Evolutionary conservation across 1,140 invertebrate species (phyloP), one percentile per base, ranked within the genome.

Genomic region (Papilio aristodemus): DNA sequence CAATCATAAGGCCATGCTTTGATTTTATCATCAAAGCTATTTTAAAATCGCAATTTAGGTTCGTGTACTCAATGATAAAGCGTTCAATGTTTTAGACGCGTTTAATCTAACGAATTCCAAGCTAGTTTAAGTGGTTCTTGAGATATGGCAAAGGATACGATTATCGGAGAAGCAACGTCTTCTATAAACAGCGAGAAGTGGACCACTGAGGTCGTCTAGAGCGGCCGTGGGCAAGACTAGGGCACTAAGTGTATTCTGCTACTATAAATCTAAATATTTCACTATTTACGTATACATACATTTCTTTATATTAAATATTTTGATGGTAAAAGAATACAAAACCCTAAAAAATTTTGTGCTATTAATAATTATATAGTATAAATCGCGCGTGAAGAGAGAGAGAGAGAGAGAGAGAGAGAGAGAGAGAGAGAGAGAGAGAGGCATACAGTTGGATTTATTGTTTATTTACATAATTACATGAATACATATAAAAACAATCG

Each of bases 161-260:
- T 54, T 54, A 54, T 54, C 46, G 19, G 22, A 54, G 9, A 54
- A 17, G 27, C 27, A 32, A 54, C 22, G 46, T 25, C 19, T 22
- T 54, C 17, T 54, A 19, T 54, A 25, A 54, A 54, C 46, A 54
- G 9, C 46, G 4, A 54, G 9, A 54, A 54, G 46, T 54, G 46
- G 19, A 17, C 17, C 1, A 54, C 46, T 54, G 10, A 54, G 46
- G 46, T 25, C 46, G 19, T 1, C 10, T 22, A 9, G 6, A 10
- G 4, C 38, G 38, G 38, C 38, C 38, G 38, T 11, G 11, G 3
- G 13, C 10, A 10, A 10, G 46, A 9, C 46, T 10, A 54, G 19
- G 46, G 9, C 46, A 5, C 46, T 4, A 22, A 54, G 46, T 54
- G 46, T 54, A 22, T 43, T 43, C n/a, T n/a, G n/a, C n/a, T n/a